Conservation (phyloP, 2,797 vertebrate genomes). For the Ptychadena robeensis region DNA sequence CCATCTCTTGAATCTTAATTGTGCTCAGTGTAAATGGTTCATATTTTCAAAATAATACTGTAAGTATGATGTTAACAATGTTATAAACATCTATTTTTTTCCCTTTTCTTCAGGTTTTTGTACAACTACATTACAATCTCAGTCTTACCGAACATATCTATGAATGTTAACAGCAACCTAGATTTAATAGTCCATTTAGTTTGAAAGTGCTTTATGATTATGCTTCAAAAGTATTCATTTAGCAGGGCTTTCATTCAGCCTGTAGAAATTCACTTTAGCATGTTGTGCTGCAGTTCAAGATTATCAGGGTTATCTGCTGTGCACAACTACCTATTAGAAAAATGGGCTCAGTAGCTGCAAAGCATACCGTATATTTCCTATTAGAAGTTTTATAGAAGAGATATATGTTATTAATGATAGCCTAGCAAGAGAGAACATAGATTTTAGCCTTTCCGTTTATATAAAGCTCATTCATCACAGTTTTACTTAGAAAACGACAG, state of each 20-base stretch:
- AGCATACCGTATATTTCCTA: not conserved
- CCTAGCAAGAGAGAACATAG: not conserved
- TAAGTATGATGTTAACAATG: conserved; percentile 15
- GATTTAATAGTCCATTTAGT: conserved; percentile 49
- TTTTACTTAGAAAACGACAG: not conserved
- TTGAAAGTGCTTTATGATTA: conserved; percentile 53
- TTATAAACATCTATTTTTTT: conserved; percentile 28
- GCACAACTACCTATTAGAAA: conserved; percentile 23
- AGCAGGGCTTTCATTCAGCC: conserved; percentile 45
- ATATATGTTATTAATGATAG: conserved; percentile 3
- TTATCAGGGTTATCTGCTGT: conserved; percentile 42
- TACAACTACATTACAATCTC: conserved; percentile 36
- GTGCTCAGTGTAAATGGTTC: conserved; percentile 4
- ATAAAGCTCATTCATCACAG: not conserved
- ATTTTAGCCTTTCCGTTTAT: not conserved
- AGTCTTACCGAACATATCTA: conserved; percentile 31
- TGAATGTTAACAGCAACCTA: conserved; percentile 40
- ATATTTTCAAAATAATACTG: conserved; percentile 25
- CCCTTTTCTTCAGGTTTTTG: conserved; percentile 7
- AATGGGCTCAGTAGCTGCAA: not conserved
- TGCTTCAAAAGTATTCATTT: conserved; percentile 44
- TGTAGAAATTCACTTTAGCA: conserved; percentile 34
- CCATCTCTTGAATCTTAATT: conserved; percentile 50
- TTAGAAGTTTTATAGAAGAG: conserved; percentile 1
- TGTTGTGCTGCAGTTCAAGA: conserved; percentile 35